Base-by-base conservation (phyloP, 2,113 vertebrate species). In the Heptranchias perlo region DNA sequence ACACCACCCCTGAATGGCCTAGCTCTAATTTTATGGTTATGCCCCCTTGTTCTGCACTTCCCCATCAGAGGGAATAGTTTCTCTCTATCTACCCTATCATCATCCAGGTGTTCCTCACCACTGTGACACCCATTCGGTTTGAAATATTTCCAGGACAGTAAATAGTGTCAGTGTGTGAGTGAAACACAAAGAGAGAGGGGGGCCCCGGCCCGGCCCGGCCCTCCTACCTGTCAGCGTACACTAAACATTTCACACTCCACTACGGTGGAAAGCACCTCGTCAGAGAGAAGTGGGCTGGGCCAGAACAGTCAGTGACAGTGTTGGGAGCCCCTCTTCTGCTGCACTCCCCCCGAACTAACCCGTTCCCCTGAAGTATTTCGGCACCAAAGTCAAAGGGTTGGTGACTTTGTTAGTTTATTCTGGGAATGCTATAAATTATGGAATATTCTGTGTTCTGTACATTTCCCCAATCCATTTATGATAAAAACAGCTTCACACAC, bases 401-500 rank as follows among this genome's bases (percentile, higher is more conserved):
- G 21, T 64, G 35, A 61, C 87, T 61, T 92, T 14, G 61, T 92
- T 61, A 58, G 31, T n/a, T 92, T 93, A 93, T 93, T 93, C 58
- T 23, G 35, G 58, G 89, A 93, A 93, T 93, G 89, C 58, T 93
- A 62, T 93, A 62, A 62, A 62, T 92, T 62, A 62, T 93, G 89
- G 89, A 93, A 93, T 16, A 93, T 62, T 92, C 54, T 93, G 58
- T 62, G 89, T 62, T 93, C 89, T 62, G 89, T 62, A 93, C 89
- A 93, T 93, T 92, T 93, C 58, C 58, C 58, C 89, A 62, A 93
- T 93, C n/a, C 35, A 93, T 93, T 93, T 39, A 39, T 93, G 18
- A 93, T 64, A 62, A 62, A 62, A 39, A 39, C 6, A 39, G 35
- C 35, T 93, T 93, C 35, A 93, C 58, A 93, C 62, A 47, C 35